Evolutionary conservation across 1,140 invertebrate genomes (phyloP).

Genomic region (Vollenhovia emeryi): DNA sequence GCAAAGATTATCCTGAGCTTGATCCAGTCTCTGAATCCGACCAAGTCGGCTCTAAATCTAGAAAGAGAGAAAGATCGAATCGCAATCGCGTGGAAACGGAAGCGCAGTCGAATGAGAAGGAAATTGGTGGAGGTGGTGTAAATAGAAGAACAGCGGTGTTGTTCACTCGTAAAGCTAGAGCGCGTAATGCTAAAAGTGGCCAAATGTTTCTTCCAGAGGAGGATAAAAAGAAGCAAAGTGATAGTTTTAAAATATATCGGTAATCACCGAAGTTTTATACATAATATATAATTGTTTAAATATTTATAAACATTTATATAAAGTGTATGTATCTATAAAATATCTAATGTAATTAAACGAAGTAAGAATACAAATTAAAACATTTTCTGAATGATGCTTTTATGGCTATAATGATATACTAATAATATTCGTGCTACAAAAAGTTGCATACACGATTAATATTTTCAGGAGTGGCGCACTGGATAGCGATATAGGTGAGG

Average conservation of each 20-base stretch:
- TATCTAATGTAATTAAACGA: neutral
- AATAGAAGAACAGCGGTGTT: conserved; percentile 94
- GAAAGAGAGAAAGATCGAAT: conserved; percentile 79
- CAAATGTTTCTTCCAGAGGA: conserved; percentile 73
- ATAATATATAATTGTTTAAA: conserved; percentile 34
- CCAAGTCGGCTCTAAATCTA: conserved; percentile 65
- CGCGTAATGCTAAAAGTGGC: conserved; percentile 84
- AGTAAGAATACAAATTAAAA: neutral
- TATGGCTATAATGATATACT: neutral
- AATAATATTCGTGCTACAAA: neutral
- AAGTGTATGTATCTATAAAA: neutral
- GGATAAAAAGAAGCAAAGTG: conserved; percentile 83
- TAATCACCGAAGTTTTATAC: conserved; percentile 32
- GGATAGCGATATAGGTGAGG: conserved; percentile 83
- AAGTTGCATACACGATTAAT: neutral
- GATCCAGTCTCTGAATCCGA: conserved; percentile 84
- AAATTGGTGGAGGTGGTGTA: conserved; percentile 86
- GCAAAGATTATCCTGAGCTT: conserved; percentile 88
- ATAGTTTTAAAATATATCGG: conserved; percentile 87
- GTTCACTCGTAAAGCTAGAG: conserved; percentile 91
- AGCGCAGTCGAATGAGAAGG: conserved; percentile 76
- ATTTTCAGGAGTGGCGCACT: conserved; percentile 79
- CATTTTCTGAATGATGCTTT: neutral
- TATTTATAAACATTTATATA: neutral
- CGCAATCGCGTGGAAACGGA: conserved; percentile 79